Evolutionary conservation across 2,113 vertebrate species (phyloP).

Genomic region (Cochlearius cochlearius): DNA sequence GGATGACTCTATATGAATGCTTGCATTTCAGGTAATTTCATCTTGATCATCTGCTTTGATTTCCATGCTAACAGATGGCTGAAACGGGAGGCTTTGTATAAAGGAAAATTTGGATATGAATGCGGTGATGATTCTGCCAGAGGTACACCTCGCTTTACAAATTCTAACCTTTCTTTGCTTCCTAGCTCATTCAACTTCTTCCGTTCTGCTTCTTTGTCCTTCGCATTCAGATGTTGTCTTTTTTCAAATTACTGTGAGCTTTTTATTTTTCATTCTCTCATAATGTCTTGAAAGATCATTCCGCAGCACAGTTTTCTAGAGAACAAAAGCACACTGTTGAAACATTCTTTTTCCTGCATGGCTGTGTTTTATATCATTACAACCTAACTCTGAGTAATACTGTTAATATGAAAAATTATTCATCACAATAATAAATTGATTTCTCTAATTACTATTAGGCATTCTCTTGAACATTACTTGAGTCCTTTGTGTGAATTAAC

Average conservation of each 20-base stretch:
- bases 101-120: neutral
- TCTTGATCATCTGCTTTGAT: neutral
- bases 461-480: neutral
- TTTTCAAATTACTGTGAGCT: neutral
- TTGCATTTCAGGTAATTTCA: neutral
- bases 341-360: neutral
- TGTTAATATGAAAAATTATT: neutral
- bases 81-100: neutral
- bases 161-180: slow-evolving; percentile 31
- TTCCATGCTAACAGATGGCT: neutral
- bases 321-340: slow-evolving; percentile 29
- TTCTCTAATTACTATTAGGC: neutral
- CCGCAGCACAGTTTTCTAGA: neutral
- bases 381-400: neutral
- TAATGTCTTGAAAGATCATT: slow-evolving; percentile 31
- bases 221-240: neutral
- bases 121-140: neutral
- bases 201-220: neutral
- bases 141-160: neutral
- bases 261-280: slow-evolving; percentile 3
- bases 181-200: neutral
- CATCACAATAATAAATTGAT: neutral
- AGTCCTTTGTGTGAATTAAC: neutral
- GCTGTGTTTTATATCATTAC: neutral
- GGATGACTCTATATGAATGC: neutral